Percentiles rank a stretch among this genome's conserved stretches.
phyloP scores from a whole-genome alignment of 1,140 invertebrate species.

The Telenomus remus region DNA sequence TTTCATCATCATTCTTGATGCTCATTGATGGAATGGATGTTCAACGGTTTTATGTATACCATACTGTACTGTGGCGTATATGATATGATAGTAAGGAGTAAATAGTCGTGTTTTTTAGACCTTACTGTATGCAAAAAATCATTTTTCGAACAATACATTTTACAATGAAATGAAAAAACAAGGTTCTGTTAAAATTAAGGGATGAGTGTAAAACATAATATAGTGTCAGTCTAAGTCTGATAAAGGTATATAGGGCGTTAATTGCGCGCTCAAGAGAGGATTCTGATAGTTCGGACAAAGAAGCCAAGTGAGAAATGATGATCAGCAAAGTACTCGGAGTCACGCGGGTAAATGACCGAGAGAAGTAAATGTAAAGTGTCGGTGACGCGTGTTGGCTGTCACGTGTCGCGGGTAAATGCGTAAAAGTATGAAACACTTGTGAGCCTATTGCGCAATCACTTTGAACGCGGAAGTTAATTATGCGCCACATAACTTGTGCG shows the following conservation, averaged over 20 bases:
- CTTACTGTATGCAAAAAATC: too few relatives aligned
- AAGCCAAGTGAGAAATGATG: slow-evolving; percentile 13
- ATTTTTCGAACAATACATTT: too few relatives aligned
- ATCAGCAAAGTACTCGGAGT: slow-evolving; percentile 22
- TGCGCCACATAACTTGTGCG: slow-evolving; percentile 5
- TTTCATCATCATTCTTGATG: slow-evolving; percentile 14
- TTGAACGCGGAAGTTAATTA: slow-evolving; percentile 38
- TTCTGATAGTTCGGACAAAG: too few relatives aligned
- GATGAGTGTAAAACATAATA: too few relatives aligned
- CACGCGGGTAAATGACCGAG: slow-evolving; percentile 42
- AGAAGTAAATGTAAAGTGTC: slow-evolving; percentile 1
- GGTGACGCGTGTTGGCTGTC: slow-evolving; percentile 34
- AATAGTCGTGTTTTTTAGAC: too few relatives aligned
- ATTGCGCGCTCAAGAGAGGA: too few relatives aligned
- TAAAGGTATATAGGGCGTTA: too few relatives aligned
- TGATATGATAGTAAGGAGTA: too few relatives aligned
- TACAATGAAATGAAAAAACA: too few relatives aligned
- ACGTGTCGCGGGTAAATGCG: slow-evolving; percentile 11
- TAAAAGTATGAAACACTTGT: slow-evolving; percentile 23
- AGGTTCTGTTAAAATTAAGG: too few relatives aligned
- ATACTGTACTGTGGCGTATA: too few relatives aligned
- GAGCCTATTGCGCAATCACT: background rate
- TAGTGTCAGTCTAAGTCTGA: too few relatives aligned
- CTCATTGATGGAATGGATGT: slow-evolving; percentile 28
- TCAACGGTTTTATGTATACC: slow-evolving; percentile 45